phyloP scores from a whole-genome alignment of 2,888 invertebrate species.

The Thelaira solivaga region DNA sequence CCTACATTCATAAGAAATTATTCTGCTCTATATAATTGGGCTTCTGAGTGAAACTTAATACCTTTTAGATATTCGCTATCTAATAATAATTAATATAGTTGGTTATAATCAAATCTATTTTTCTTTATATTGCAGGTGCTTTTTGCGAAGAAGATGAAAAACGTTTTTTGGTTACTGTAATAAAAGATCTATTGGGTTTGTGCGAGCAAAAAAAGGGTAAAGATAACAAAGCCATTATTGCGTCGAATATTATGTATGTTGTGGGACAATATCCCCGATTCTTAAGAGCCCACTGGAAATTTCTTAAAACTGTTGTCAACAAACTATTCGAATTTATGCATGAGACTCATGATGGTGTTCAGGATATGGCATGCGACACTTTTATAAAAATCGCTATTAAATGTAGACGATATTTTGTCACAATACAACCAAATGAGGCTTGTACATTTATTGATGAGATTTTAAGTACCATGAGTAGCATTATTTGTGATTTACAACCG shows the following conservation, averaged over 20 bases:
- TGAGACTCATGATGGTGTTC: constrained; percentile 99
- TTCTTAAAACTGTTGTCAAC: constrained; percentile 99
- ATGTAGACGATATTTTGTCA: constrained; percentile 98
- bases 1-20: no score
- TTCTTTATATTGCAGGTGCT: constrained; percentile 80
- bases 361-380: constrained; percentile 99
- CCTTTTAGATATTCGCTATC: no score
- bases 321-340: constrained; percentile 99
- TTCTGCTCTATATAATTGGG: no score
- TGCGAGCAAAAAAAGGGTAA: constrained; percentile 98
- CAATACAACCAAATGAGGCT: constrained; percentile 95
- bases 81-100: no score
- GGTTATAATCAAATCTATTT: not conserved
- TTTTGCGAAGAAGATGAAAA: constrained; percentile 99
- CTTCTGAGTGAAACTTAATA: no score
- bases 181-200: constrained; percentile 96
- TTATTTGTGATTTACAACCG: constrained; percentile 98
- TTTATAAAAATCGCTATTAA: constrained; percentile 99
- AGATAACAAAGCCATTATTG: constrained; percentile 99
- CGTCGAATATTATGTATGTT: constrained; percentile 99
- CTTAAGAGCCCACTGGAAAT: constrained; percentile 99
- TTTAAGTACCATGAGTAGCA: constrained; percentile 94
- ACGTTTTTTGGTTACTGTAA: constrained; percentile 98
- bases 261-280: constrained; percentile 99
- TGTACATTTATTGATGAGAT: constrained; percentile 99